Percentiles rank a stretch among this genome's conserved stretches.
phyloP scores from a whole-genome alignment of 30 jellyfish, hydroid and myxozoan genomes.

The Cassiopea xamachana region DNA sequence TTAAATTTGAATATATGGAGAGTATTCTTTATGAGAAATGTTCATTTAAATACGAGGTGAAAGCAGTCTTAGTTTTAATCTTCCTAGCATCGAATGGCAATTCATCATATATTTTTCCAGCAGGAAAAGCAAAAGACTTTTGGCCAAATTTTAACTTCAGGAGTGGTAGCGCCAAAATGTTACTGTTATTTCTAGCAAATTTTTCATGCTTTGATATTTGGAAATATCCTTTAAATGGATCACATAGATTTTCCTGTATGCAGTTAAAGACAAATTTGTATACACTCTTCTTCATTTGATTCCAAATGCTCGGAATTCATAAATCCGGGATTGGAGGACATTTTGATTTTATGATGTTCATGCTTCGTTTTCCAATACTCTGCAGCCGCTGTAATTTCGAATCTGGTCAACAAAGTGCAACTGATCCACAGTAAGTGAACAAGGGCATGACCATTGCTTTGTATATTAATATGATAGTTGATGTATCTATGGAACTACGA shows the following conservation, averaged over 20 bases:
- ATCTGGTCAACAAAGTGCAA: constrained; percentile 54
- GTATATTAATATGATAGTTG: constrained; percentile 26
- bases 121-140: too few species aligned
- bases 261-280: constrained; percentile 43
- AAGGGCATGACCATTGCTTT: constrained; percentile 51
- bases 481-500: constrained; percentile 61
- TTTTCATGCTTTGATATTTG: constrained; percentile 38
- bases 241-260: constrained; percentile 60
- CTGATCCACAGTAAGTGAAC: constrained; percentile 59
- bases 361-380: constrained; percentile 32
- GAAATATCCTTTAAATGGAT: constrained; percentile 40
- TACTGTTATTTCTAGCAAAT: too few species aligned
- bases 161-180: too few species aligned
- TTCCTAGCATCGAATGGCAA: too few species aligned
- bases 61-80: too few species aligned
- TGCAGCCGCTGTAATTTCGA: constrained; percentile 44
- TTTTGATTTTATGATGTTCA: constrained; percentile 36
- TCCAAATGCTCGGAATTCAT: constrained; percentile 51
- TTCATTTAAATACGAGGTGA: too few species aligned
- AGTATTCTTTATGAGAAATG: too few species aligned
- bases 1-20: too few species aligned
- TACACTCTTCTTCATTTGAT: constrained; percentile 50
- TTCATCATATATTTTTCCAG: too few species aligned
- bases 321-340: constrained; percentile 50
- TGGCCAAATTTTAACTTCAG: too few species aligned